Base-by-base conservation (phyloP, 2,113 vertebrate genomes). In the Struthidea cinerea region DNA sequence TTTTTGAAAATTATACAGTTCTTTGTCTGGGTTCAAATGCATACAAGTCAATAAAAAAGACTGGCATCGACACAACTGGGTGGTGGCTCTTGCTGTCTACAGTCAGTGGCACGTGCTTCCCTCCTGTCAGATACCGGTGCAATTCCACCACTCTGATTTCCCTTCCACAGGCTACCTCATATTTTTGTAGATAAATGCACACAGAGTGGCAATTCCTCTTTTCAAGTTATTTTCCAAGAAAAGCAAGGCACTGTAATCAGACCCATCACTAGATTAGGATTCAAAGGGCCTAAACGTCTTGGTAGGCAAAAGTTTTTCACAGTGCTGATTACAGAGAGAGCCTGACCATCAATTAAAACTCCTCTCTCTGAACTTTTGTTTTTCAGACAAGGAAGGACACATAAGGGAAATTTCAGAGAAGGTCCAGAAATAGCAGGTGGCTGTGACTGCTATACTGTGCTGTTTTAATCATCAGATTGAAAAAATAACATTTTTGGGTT, bases 361-460 rank as follows among this genome's bases (percentile, higher is more conserved):
- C 11, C 13, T 69, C n/a, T 83, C 30, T 81, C 49, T 55, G 32
- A 90, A 65, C 26, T 55, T 83, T 80, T 88, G 63, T 73, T 94
- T 95, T 85, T 76, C 73, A 57, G 68, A 30, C 42, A 89, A 85
- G 61, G 69, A 71, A 71, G 9, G 22, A 24, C 41, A 37, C 60
- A 56, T 56, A 78, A 81, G 53, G 65, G 84, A 50, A 79, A 82
- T 65, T 75, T 87, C 63, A 84, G 65, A 64, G 89, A 87, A 52
- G 57, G 87, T 91, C 81, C 87, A 91, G 78, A 96, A 95, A 73
- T 82, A 96, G 77, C 89, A 87, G 91, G 84, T 82, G 87, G 87
- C 77, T 95, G 81, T 91, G 91, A 89, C 77, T 89, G 70, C 53
- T 89, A 52, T 5, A 8, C 44, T 89, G 49, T 82, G 77, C 53